Evolutionary conservation across 2,113 vertebrate species (phyloP).

Genomic region (Cryptomyrus ogoouensis): DNA sequence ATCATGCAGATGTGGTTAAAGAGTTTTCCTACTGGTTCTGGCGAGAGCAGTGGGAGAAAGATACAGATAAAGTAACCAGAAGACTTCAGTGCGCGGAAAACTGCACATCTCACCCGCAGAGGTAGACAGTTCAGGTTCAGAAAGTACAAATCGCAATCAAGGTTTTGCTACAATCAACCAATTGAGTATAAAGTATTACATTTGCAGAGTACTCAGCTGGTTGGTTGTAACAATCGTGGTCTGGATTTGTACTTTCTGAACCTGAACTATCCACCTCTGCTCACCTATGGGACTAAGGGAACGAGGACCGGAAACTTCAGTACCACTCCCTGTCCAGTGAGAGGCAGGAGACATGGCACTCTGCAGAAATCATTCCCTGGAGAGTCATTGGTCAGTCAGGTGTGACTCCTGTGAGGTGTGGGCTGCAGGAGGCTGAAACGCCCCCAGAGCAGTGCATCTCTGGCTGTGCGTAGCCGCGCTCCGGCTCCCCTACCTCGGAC

Average conservation of each 20-base stretch:
- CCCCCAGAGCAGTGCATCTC: neutral
- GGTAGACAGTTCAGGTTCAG: neutral
- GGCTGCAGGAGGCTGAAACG: neutral
- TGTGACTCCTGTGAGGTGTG: neutral
- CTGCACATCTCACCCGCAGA: neutral
- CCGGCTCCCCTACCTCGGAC: conserved; percentile 40
- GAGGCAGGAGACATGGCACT: neutral
- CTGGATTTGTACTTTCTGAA: neutral
- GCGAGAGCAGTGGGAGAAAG: neutral
- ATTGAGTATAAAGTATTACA: neutral
- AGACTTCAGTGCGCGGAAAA: neutral
- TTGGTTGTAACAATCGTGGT: neutral
- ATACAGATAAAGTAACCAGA: neutral
- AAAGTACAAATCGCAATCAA: neutral
- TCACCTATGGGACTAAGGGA: neutral
- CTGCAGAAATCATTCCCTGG: no score
- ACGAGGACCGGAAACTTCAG: neutral
- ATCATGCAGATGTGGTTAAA: neutral
- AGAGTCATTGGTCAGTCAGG: neutral
- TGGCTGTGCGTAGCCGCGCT: neutral
- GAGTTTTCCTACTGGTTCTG: neutral
- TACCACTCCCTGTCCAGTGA: neutral
- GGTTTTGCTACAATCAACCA: neutral
- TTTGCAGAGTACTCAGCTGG: neutral
- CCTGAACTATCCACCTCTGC: neutral